phyloP scores from a whole-genome alignment of 2,797 vertebrate genomes.

The Cheirogaleus major region DNA sequence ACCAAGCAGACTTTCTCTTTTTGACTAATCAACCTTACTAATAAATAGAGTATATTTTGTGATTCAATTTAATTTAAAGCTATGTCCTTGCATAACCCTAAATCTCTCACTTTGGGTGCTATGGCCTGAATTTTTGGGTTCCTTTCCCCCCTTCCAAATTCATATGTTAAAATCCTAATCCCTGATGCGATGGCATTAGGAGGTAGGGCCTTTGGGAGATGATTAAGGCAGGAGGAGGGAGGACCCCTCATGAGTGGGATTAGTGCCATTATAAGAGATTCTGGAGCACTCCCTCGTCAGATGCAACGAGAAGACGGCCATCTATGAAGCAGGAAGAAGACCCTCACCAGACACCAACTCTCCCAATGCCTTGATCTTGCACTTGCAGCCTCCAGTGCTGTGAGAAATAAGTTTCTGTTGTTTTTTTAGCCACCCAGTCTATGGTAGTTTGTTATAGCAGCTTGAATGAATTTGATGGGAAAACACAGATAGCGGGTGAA shows the following conservation, averaged over 20 bases:
- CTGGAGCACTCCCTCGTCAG: neutral
- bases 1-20: neutral
- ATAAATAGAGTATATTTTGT: neutral
- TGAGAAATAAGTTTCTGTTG: neutral
- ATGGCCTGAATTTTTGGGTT: neutral
- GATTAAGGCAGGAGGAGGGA: neutral
- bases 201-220: too few species aligned
- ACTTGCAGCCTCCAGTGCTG: neutral
- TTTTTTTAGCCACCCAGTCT: neutral
- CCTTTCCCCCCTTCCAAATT: neutral
- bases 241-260: neutral
- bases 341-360: neutral
- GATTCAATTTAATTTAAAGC: neutral
- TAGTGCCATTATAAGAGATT: neutral
- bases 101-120: neutral
- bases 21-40: neutral
- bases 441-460: neutral
- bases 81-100: neutral
- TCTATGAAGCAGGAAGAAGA: neutral
- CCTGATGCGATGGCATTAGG: neutral
- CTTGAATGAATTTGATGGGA: neutral
- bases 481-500: neutral
- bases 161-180: neutral
- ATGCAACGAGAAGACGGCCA: neutral
- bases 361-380: too few species aligned